Base-by-base conservation (phyloP, 2,888 invertebrate species). In the Autographa pulchrina region DNA sequence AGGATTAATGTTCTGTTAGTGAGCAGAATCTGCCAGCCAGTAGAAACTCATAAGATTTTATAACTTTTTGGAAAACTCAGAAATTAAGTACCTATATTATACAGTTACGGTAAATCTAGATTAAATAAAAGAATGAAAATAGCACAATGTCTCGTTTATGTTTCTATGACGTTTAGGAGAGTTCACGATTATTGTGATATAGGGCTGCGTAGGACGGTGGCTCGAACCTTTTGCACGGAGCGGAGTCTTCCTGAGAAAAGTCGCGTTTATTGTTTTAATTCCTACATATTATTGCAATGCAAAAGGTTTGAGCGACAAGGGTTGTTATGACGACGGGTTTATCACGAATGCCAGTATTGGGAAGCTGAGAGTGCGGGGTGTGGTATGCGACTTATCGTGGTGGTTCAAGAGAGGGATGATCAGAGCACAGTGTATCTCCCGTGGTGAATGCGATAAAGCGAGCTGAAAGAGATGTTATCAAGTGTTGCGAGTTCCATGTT, bases 151-250 rank as follows among this genome's bases (percentile, higher is more conserved):
- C 73, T 78, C 77, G 78, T 87, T 78, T 72, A 70, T 84, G 89
- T 91, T 92, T 92, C 92, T 92, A 92, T 92, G 92, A 89, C 92
- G 92, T 91, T 90, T 85, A 82, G 78, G 84, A 75, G 78, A 66
- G 83, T 81, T 80, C 80, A 84, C 78, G 85, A 83, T 80, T 80
- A 85, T 83, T 89, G 89, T 86, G 86, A 86, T 87, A 85, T 84
- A 80, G 80, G 70, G 78, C 72, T 78, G 77, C 61, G 77, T 85
- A 76, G 78, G 81, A 70, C 65, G 73, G 76, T 81, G 84, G 83
- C 78, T 84, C 83, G 83, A 79, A 81, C 68, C 70, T 75, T 67
- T 74, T 72, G 76, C 74, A 74, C 13, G 43, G 62, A n/a, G 35
- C 31, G 35, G 4, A 65, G 20, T 18, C 56, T 58, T 32, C 31